phyloP scores from a whole-genome alignment of 2,113 vertebrate species.

The Phalacrocorax pelagicus region DNA sequence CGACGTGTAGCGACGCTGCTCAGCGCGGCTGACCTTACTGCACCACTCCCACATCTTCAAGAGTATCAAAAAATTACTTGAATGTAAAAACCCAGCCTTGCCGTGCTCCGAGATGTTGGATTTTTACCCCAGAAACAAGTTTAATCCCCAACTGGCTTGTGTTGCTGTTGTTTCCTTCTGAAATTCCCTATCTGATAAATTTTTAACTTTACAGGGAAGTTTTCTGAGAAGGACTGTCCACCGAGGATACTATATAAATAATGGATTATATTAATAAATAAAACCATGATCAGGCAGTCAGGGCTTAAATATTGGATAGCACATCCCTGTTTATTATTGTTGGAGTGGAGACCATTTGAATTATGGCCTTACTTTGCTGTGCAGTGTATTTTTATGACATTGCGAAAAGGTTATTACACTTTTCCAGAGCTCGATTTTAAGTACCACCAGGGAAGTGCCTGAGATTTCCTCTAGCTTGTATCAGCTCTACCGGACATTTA shows the following conservation, averaged over 20 bases:
- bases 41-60: neutral
- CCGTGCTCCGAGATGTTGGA: rapidly evolving
- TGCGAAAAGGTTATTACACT: neutral
- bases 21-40: neutral
- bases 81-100: neutral
- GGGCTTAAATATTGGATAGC: neutral
- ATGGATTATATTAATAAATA: neutral
- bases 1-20: neutral
- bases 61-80: neutral
- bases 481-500: neutral
- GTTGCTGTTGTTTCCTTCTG: neutral
- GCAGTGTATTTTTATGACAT: neutral
- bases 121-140: neutral
- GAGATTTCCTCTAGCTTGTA: neutral
- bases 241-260: neutral
- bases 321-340: neutral
- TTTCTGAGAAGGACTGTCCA: neutral
- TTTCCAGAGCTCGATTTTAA: neutral
- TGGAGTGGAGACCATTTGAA: neutral
- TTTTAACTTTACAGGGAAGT: neutral
- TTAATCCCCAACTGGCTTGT: neutral
- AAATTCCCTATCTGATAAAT: neutral
- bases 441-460: neutral
- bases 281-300: neutral
- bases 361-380: neutral